Evolutionary conservation across 2,113 vertebrate genomes (phyloP).

Genomic region (Ginglymostoma cirratum): DNA sequence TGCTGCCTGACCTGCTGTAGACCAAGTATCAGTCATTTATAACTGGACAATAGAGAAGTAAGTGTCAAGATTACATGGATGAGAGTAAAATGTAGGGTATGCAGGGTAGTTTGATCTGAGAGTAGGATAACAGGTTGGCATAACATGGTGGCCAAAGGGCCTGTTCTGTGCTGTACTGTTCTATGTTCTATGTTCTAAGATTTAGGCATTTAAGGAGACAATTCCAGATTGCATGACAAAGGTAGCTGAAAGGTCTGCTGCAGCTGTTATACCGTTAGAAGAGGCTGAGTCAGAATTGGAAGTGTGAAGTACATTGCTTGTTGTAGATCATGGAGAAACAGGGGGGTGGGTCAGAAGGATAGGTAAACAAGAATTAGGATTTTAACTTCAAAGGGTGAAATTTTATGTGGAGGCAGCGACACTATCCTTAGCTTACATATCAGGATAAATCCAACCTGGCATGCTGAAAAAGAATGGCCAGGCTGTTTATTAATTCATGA

Average conservation of each 20-base stretch:
- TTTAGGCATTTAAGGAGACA: neutral
- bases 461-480: no score
- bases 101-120: no score
- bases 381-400: neutral
- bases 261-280: neutral
- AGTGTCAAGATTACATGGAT: neutral
- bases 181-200: no score
- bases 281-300: neutral
- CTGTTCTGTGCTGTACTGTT: no score
- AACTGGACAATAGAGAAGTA: neutral
- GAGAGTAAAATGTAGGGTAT: no score
- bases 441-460: no score
- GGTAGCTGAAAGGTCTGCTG: neutral
- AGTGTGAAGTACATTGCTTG: neutral
- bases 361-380: neutral
- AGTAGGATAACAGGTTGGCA: no score
- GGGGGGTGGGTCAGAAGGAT: neutral
- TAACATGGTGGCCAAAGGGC: no score
- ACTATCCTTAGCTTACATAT: no score
- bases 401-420: no score
- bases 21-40: neutral
- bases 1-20: no score
- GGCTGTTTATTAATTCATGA: no score
- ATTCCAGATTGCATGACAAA: neutral
- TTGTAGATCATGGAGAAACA: neutral